Percentiles rank a stretch among this genome's conserved stretches.
phyloP scores from a whole-genome alignment of 2,888 invertebrate genomes.

The Nesidiocoris tenuis region DNA sequence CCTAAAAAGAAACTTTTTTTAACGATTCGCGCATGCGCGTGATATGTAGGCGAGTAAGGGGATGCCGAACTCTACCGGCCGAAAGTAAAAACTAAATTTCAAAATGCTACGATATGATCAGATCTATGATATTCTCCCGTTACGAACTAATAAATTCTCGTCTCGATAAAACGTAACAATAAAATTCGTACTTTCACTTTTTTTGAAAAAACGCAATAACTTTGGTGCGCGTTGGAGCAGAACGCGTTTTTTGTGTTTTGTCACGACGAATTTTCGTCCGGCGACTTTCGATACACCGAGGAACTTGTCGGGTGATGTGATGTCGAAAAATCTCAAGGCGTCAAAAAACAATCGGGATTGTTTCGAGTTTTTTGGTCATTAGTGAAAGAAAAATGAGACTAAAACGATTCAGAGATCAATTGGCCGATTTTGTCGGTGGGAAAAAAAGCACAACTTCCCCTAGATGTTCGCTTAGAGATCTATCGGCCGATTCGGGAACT shows the following conservation, averaged over 20 bases:
- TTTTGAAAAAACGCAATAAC: too few species aligned
- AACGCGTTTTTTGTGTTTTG: too few species aligned
- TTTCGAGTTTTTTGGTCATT: too few species aligned
- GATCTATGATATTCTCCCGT: neutral
- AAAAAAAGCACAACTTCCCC: neutral
- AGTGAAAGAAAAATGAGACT: too few species aligned
- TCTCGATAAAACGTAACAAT: slow-evolving; percentile 31
- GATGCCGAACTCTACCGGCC: neutral
- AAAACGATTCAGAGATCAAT: neutral
- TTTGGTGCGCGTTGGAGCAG: neutral
- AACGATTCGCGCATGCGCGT: neutral
- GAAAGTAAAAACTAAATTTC: neutral
- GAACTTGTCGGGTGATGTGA: too few species aligned
- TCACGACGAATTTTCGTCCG: too few species aligned
- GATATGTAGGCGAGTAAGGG: neutral
- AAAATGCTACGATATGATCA: neutral
- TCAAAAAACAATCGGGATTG: too few species aligned
- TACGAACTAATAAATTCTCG: slow-evolving; percentile 33
- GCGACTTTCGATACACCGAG: too few species aligned
- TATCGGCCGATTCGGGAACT: too few species aligned
- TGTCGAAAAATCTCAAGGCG: too few species aligned
- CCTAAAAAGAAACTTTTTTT: too few species aligned
- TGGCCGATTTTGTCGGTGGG: neutral
- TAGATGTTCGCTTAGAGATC: neutral
- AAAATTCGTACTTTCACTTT: too few species aligned